Evolutionary conservation across 2,888 invertebrate species (phyloP), one percentile per base, ranked within the genome.

Genomic region (Eupsilia transversa): DNA sequence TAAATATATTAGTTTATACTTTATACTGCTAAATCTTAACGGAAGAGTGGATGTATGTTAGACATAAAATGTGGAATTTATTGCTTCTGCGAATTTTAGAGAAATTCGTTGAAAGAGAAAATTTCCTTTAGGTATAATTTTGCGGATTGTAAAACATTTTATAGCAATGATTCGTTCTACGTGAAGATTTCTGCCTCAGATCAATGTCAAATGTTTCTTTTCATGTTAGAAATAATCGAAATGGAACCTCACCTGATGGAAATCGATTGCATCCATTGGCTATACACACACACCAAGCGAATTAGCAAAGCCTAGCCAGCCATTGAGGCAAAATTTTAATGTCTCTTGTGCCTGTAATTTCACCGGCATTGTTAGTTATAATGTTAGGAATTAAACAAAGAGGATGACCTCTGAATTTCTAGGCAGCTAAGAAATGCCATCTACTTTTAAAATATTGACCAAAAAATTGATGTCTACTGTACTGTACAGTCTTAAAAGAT

Each of bases 21-120:
- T 59, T 67, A 56, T 59, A 61, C 59, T n/a, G 33, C 17, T 57
- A 69, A 61, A 59, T 81, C 60, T 66, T 77, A 64, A 14, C 33
- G n/a, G 38, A 43, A 63, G 17, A 69, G 27, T 46, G 27, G 23
- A 46, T 20, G 64, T 65, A 43, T 49, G 56, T 41, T 38, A 38
- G 46, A 9, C 43, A 46, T 78, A 73, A 64, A 79, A 56, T 63
- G 20, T 23, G 33, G 46, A 65, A 79, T 74, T 65, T 74, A 74
- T 61, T 38, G 17, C 12, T 80, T 79, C 80, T 59, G 14, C 30
- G 80, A 66, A 80, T 67, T 80, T 69, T 57, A 70, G 20, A 38
- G 61, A 75, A 80, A 79, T 80, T 79, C 69, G 46, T 33, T 66
- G 75, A 56, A 77, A 65, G 41, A 63, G n/a, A 49, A n/a, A n/a